phyloP scores from a whole-genome alignment of 1,140 invertebrate species.

The Brachionus koreanus region DNA sequence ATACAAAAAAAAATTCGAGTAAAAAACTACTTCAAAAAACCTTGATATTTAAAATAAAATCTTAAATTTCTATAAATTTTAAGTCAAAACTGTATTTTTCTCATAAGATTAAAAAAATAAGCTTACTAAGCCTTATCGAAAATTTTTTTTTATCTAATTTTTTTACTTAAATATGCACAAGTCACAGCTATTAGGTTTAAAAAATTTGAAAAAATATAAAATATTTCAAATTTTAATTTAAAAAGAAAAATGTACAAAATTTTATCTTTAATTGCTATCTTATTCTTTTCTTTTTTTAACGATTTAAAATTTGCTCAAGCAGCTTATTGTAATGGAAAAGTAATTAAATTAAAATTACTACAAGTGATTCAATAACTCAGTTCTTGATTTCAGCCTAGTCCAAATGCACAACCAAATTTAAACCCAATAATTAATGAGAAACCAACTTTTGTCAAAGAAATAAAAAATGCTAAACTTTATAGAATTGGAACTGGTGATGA shows the following conservation, averaged over 20 bases:
- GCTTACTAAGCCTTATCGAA: neutral
- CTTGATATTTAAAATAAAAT: neutral
- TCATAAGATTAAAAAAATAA: neutral
- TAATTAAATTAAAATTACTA: conserved; percentile 9
- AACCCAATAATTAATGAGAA: conserved; percentile 47
- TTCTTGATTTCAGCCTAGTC: conserved; percentile 47
- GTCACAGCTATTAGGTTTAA: neutral
- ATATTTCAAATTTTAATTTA: neutral
- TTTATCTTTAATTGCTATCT: neutral
- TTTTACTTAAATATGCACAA: neutral
- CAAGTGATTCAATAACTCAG: neutral
- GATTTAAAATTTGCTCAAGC: neutral
- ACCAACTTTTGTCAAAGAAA: conserved; percentile 46
- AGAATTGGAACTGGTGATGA: conserved; percentile 48
- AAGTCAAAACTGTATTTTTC: neutral
- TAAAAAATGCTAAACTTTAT: conserved; percentile 49
- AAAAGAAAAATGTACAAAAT: neutral
- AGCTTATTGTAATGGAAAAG: conserved; percentile 42
- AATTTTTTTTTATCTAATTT: neutral
- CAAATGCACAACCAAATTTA: conserved; percentile 48
- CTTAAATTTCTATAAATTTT: neutral
- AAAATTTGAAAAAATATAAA: neutral
- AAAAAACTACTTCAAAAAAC: neutral
- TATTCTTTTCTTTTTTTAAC: neutral
- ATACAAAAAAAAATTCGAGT: no score